Percentiles rank a stretch among this genome's conserved stretches.
Conservation (phyloP, 2,888 invertebrate species). For the Tineola bisselliella region DNA sequence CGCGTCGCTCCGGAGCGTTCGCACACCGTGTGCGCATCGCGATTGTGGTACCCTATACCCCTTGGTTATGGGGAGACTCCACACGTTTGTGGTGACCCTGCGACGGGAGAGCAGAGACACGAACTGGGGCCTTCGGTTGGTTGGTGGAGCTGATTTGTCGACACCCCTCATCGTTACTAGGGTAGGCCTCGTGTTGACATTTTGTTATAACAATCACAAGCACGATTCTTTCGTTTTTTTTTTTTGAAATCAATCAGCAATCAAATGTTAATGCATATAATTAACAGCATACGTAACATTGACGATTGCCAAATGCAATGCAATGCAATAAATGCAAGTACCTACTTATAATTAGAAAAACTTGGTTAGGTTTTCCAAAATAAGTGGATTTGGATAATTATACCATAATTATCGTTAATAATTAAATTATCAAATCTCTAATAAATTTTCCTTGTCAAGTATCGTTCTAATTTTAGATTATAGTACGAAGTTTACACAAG, state of each 20-base stretch:
- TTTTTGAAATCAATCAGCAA: not conserved
- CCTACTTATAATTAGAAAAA: no score
- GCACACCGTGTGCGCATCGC: conserved; percentile 33
- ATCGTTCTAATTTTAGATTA: not conserved
- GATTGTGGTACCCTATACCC: not conserved
- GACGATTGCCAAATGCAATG: no score
- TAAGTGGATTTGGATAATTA: no score
- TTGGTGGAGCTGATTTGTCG: conserved; percentile 87
- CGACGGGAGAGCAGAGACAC: conserved; percentile 75
- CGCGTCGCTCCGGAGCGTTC: conserved; percentile 50
- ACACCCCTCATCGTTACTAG: conserved; percentile 88
- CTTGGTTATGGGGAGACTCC: conserved; percentile 72
- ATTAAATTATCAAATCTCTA: no score
- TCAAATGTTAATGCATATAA: not conserved
- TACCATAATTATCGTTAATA: no score
- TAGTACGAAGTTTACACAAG: not conserved
- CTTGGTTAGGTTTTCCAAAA: no score
- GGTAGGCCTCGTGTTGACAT: conserved; percentile 68
- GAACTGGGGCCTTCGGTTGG: conserved; percentile 88
- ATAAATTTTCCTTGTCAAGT: not conserved
- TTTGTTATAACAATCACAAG: conserved; percentile 3
- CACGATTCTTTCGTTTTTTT: not conserved
- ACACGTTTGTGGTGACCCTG: conserved; percentile 79
- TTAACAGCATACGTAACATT: not conserved
- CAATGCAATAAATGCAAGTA: no score